A percentile compares a stretch with the other conserved stretches of the same genome.
Conservation (phyloP, 2,797 vertebrate genomes). For the Amazonetta brasiliensis region DNA sequence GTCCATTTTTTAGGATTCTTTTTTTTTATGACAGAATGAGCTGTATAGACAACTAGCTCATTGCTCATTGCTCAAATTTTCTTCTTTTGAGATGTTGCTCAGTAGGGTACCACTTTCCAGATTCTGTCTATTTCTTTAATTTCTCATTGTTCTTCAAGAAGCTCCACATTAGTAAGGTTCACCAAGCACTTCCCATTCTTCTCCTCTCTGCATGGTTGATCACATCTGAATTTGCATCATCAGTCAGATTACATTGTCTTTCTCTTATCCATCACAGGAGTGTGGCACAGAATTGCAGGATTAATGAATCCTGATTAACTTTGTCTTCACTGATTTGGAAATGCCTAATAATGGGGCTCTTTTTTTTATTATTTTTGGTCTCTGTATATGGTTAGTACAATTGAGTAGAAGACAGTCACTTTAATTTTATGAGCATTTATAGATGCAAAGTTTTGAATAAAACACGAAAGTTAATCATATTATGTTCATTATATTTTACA, state of each 20-base stretch:
- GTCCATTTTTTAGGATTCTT: neutral
- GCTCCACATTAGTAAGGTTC: constrained; percentile 29
- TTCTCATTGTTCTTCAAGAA: neutral
- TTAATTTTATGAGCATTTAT: neutral
- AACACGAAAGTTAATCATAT: neutral
- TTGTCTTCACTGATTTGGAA: neutral
- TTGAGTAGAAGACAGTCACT: neutral
- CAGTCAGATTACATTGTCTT: neutral
- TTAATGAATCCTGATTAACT: constrained; percentile 44
- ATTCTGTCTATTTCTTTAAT: neutral
- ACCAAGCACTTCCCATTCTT: constrained; percentile 7
- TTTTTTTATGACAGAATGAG: neutral
- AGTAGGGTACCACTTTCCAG: neutral
- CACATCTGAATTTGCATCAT: constrained; percentile 3
- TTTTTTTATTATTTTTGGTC: no score
- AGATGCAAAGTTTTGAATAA: neutral
- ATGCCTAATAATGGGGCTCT: neutral
- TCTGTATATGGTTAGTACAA: neutral
- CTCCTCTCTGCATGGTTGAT: neutral
- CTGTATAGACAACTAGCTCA: neutral
- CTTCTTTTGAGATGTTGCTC: constrained; percentile 10
- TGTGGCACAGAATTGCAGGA: neutral
- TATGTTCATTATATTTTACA: neutral
- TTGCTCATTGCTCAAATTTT: neutral
- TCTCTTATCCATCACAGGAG: neutral